Evolutionary conservation across 2,888 invertebrate species (phyloP).

Genomic region (Cephus spinipes): DNA sequence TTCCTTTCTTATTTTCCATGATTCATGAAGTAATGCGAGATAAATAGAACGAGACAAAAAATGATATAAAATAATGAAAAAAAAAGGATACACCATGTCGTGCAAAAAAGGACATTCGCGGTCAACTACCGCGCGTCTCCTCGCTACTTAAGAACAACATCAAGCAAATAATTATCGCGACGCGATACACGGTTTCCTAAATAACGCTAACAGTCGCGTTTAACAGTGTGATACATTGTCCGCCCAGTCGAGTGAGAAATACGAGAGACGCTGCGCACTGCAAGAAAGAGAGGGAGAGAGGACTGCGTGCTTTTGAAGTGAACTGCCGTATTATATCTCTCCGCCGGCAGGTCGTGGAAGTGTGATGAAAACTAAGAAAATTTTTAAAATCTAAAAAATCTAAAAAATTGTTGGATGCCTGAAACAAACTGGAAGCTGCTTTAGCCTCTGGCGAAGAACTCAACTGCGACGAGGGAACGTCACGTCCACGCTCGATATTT

Average conservation of each 20-base stretch:
- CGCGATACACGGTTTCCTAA: not conserved
- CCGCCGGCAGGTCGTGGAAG: not conserved
- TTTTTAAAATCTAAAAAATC: not conserved
- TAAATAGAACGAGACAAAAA: not conserved
- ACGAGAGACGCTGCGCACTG: not conserved
- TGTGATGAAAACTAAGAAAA: not conserved
- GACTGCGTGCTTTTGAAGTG: not conserved
- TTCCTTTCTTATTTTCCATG: not conserved
- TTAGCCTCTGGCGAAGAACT: not conserved
- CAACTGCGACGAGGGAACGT: not conserved
- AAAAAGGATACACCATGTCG: not conserved
- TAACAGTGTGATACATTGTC: conserved; percentile 31
- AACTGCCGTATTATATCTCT: not conserved
- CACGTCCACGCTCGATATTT: not conserved
- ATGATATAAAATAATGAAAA: not conserved
- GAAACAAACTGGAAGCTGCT: not conserved
- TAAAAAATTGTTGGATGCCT: not conserved
- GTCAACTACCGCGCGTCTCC: not conserved
- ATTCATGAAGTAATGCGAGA: not conserved
- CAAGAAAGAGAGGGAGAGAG: conserved; percentile 14
- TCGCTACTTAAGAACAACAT: not conserved
- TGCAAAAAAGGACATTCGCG: not conserved
- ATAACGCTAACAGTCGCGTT: not conserved
- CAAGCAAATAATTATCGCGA: not conserved
- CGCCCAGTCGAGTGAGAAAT: not conserved